Base-by-base conservation (phyloP, 2,113 vertebrate species). In the Procavia capensis region DNA sequence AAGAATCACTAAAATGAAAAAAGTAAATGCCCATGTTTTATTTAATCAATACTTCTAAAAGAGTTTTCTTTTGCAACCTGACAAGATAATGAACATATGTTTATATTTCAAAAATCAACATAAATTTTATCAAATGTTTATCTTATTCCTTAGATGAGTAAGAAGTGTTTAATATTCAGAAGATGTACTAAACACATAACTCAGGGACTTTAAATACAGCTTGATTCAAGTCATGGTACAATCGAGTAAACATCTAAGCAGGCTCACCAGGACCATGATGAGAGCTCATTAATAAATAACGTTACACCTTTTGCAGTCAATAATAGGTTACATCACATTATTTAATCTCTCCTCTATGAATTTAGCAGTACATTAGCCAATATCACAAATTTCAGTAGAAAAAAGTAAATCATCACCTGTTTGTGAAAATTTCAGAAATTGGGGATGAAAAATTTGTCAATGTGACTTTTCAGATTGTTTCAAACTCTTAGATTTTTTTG, bases 31-130 rank as follows among this genome's bases (percentile, higher is more conserved):
- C 13, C 10, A 88, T 75, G 34, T 22, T 87, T n/a, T 8, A 66
- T 22, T 96, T 93, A 70, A 13, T 79, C 75, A 85, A 36, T 81
- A 86, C 11, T 29, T 89, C 36, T 63, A 84, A 92, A 13, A 88
- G 39, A 79, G 0, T 82, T 89, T 85, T 85, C 4, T 85, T 81
- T 88, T 72, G 39, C 50, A 93, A 36, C 2, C 11, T 78, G 45
- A 95, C 6, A 76, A 95, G 57, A 34, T 76, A 54, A 78, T 34
- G 34, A 94, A 29, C 54, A 79, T 34, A 64, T 4, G 16, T 29
- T 50, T 75, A 50, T 83, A 20, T 88, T 92, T 90, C 39, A 63
- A 36, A 17, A 88, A 31, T 90, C 47, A 27, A 66, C 11, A 57
- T 25, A 41, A 90, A n/a, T 80, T 1, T 72, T 17, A 45, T 29